These are phyloP conservation scores for Lepidothrix coronata DNA, from an alignment of 2,113 vertebrate species.

Conservation along the genomic window DNA sequence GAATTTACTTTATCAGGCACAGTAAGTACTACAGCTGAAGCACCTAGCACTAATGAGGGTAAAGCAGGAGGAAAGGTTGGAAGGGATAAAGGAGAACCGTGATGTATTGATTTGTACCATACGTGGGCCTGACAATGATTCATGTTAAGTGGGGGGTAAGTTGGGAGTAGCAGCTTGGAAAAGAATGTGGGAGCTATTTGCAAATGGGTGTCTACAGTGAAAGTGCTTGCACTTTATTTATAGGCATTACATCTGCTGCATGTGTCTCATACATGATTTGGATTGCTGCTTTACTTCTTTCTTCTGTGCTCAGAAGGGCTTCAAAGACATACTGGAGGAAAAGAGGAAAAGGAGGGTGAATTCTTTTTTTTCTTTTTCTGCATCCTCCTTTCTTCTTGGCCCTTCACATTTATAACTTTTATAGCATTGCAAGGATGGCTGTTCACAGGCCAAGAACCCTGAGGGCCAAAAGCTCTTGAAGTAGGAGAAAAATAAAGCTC, in stretches of 20 bases:
- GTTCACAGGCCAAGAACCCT: not conserved
- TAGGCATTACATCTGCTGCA: conserved; percentile 20
- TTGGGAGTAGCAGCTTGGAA: conserved; percentile 28
- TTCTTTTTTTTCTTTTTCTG: not conserved
- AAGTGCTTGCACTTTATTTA: conserved; percentile 45
- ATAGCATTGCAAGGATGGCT: not conserved
- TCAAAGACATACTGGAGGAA: not conserved
- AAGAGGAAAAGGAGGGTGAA: not conserved
- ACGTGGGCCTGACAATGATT: not conserved
- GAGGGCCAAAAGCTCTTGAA: not conserved
- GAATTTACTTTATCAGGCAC: not conserved
- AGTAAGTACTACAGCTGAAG: not conserved
- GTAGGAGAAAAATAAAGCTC: not conserved
- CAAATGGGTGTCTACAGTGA: not conserved
- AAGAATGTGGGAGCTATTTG: conserved; percentile 2
- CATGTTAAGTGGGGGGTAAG: not conserved
- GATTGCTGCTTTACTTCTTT: not conserved
- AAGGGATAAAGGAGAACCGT: not conserved
- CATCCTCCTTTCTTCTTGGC: not conserved
- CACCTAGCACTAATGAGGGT: not conserved
- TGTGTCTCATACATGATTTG: not conserved
- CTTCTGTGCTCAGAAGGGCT: not conserved
- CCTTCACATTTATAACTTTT: not conserved
- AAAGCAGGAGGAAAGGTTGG: not conserved
- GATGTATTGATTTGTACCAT: not conserved